Evolutionary conservation across 2,888 invertebrate species (phyloP), one percentile per base, ranked within the genome.

Genomic region (Oconnorella tubifera): DNA sequence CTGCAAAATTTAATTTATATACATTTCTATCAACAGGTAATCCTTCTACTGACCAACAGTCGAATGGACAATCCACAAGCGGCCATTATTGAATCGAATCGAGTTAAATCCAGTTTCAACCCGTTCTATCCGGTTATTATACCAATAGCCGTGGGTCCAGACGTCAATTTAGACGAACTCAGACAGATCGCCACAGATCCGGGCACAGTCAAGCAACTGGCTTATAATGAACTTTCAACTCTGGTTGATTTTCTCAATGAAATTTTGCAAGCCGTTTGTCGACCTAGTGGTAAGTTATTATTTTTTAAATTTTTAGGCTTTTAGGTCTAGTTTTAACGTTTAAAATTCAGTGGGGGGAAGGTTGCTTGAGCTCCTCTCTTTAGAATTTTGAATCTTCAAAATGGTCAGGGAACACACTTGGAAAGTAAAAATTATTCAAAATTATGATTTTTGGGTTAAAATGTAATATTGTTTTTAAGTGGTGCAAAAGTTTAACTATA

Each of bases 121-220:
- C 60, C 60, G n/a, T 50, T 28, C n/a, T 50, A 50, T 32, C 60
- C 60, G 6, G 28, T 40, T 32, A 19, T 60, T 25, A 29, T 49
- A 14, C 60, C 60, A 2, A 49, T 60, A 29, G 60, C 60, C 29
- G 50, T 60, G 49, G n/a, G 48, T 10, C 60, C 60, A 29, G 60
- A 60, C 25, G 51, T 60, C 31, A 32, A 60, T 32, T 49, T 51
- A 32, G 50, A 60, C 25, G 60, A 60, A 50, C 50, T 49, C 14
- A 49, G 60, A 48, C 60, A 60, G 31, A 60, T 50, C 28, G 60
- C 60, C n/a, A 60, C 60, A n/a, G 60, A 60, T 32, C 60, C 60
- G 4, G 48, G 28, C n/a, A 50, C 29, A 28, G 60, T 60, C 19
- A 51, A 6, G 53, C 10, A 10, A 6, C 25, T 19, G 14, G 25